Base-by-base conservation (phyloP, 2,113 vertebrate species). In the Mesitornis unicolor region DNA sequence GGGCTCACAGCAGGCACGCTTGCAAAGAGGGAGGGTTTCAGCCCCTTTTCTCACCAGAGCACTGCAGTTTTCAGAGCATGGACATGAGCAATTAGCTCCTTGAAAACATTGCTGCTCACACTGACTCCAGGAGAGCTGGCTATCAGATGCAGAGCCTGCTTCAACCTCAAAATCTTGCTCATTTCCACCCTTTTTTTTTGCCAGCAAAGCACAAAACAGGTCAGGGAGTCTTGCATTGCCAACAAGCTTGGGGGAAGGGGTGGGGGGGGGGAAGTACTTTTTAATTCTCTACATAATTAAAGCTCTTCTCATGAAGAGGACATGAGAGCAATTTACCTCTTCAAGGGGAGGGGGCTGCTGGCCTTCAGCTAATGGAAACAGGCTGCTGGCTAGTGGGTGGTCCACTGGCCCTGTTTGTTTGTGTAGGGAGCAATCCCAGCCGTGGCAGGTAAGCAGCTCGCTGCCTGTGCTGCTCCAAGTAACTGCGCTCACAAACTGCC, bases 1-100 rank as follows among this genome's bases (percentile, higher is more conserved):
- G 20, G n/a, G 6, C 18, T 76, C 18, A 5, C 15, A 5, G 4
- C 26, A 10, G 7, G 7, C 21, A 15, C 0, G 1, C 15, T 17
- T n/a, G 9, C 43, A 64, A 31, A 31, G 20, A 48, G 3, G 7
- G n/a, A 45, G 5, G 9, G 19, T 19, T 63, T 69, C 33, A 38
- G 13, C 15, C 20, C 5, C 33, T 77, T 63, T 84, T 63, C 22
- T 56, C 61, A 59, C 11, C 7, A 54, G 17, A 76, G 9, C 20
- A 29, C 13, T 14, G 13, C 31, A 45, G 9, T 29, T 24, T 42
- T 33, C 50, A 28, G 12, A 45, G 29, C 50, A 38, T 38, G 20
- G 43, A 43, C 68, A 90, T 40, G 12, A 10, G 24, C 40, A 78
- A 26, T 43, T 53, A 43, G 13, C 24, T 64, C 45, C n/a, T 21